These are phyloP conservation scores for Leptinotarsa peninsularis DNA, from an alignment of 2,888 invertebrate species.

Conservation along the genomic window DNA sequence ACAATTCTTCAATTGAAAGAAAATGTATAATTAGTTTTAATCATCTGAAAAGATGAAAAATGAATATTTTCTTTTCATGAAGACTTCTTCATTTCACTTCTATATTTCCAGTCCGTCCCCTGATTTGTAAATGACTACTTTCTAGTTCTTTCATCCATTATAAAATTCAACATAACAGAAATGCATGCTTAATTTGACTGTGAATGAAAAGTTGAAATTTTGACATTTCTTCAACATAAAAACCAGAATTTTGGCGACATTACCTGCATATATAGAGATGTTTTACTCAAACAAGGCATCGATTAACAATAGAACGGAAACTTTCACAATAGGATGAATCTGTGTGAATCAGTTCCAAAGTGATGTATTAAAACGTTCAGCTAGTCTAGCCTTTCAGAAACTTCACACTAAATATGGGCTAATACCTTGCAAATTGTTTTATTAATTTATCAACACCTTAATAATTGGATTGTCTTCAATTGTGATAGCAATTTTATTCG, in stretches of 20 bases:
- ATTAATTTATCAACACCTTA: conserved; percentile 5
- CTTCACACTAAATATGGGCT: conserved; percentile 5
- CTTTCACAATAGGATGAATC: conserved; percentile 5
- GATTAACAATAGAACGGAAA: neutral
- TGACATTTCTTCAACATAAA: neutral
- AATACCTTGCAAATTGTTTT: neutral
- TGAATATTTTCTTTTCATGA: too few species aligned
- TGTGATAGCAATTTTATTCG: neutral
- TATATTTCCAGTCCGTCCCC: too few species aligned
- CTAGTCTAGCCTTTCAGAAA: neutral
- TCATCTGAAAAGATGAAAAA: too few species aligned
- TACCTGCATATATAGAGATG: neutral
- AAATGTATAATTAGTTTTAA: too few species aligned
- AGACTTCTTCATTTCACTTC: too few species aligned
- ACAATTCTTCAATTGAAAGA: too few species aligned
- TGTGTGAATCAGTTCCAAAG: neutral
- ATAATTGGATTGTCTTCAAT: conserved; percentile 1
- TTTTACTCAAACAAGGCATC: neutral
- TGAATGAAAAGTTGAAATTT: neutral
- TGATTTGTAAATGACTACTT: neutral
- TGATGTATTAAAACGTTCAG: neutral
- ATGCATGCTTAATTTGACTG: neutral
- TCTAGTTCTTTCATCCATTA: too few species aligned
- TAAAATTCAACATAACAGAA: too few species aligned
- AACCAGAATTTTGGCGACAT: neutral